Base-by-base conservation (phyloP, 2,888 invertebrate genomes). In the Callosobruchus maculatus region DNA sequence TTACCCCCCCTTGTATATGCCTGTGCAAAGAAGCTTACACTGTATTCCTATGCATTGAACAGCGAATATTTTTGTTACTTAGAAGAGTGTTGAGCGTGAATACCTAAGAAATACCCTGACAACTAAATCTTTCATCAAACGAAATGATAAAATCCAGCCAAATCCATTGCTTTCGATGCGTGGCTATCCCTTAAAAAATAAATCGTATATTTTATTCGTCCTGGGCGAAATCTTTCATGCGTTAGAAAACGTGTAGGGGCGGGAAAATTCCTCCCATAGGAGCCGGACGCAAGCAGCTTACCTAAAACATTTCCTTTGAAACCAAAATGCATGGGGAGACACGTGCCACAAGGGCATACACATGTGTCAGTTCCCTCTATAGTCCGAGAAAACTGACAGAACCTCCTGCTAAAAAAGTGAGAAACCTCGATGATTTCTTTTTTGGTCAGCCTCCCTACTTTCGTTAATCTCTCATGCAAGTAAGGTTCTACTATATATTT, bases 261-360 rank as follows among this genome's bases (percentile, higher is more conserved):
- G 49, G 84, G 86, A 83, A 87, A 87, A 87, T 87, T 86, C 86
- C 86, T 86, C 87, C 86, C 87, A 82, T 84, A 86, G 84, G 87
- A 86, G 86, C 86, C 49, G 1, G 49, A 86, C 82, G 83, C 83
- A 86, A 49, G 49, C 49, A 49, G 49, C 49, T 49, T 49, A 49
- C 49, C 83, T 84, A 83, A 84, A 85, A 85, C 84, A 83, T 84
- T 86, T 76, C 84, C 84, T 85, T 85, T 84, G 82, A 85, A 86
- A 85, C 86, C 85, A 85, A 86, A 85, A 85, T 86, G 86, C 85
- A 85, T 82, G 85, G 83, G 49, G 49, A 49, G 49, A 83, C 81
- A 78, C 81, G 82, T 13, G 49, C 49, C 83, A 85, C 86, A 85
- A 82, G 83, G 83, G 82, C 83, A 81, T 83, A 82, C 86, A 85